Percentiles rank a stretch among this genome's conserved stretches.
These are phyloP conservation scores for Andrena fulva DNA, from an alignment of 2,888 invertebrate genomes.

Conservation along the genomic window DNA sequence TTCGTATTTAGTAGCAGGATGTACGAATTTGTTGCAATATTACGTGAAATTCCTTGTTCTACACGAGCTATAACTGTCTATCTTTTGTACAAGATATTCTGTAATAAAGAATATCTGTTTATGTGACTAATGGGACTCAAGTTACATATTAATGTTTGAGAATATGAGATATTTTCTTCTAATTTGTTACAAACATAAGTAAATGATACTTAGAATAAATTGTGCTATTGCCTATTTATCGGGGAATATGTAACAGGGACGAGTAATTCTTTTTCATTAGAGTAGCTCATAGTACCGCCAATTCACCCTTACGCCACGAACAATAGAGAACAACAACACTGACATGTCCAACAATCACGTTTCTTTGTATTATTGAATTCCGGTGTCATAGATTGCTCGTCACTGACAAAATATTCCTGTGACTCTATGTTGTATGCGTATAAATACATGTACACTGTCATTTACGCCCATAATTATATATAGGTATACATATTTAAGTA, in stretches of 20 bases:
- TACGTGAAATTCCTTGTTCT: slow-evolving; percentile 34
- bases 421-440: slow-evolving; percentile 58
- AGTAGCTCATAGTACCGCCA: background rate
- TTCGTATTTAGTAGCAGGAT: slow-evolving; percentile 25
- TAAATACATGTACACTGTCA: slow-evolving; percentile 66
- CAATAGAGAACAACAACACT: slow-evolving; percentile 13
- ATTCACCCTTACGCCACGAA: background rate
- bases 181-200: slow-evolving; percentile 50
- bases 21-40: slow-evolving; percentile 38
- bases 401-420: slow-evolving; percentile 45
- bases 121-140: slow-evolving; percentile 61
- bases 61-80: slow-evolving; percentile 14
- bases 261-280: slow-evolving; percentile 39
- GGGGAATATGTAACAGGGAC: slow-evolving; percentile 41
- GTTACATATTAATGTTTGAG: slow-evolving; percentile 41
- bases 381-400: slow-evolving; percentile 47
- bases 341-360: slow-evolving; percentile 17
- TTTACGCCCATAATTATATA: slow-evolving; percentile 72
- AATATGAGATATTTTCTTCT: slow-evolving; percentile 45
- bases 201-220: slow-evolving; percentile 44
- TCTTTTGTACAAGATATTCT: slow-evolving; percentile 39
- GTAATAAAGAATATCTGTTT: slow-evolving; percentile 36
- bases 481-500: slow-evolving; percentile 71
- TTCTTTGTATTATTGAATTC: slow-evolving; percentile 11
- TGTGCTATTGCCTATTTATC: slow-evolving; percentile 48